A percentile compares a stretch with the other conserved stretches of the same genome.
Evolutionary conservation across 2,797 vertebrate species (phyloP).

Genomic region (Triplophysa yarkandensis): DNA sequence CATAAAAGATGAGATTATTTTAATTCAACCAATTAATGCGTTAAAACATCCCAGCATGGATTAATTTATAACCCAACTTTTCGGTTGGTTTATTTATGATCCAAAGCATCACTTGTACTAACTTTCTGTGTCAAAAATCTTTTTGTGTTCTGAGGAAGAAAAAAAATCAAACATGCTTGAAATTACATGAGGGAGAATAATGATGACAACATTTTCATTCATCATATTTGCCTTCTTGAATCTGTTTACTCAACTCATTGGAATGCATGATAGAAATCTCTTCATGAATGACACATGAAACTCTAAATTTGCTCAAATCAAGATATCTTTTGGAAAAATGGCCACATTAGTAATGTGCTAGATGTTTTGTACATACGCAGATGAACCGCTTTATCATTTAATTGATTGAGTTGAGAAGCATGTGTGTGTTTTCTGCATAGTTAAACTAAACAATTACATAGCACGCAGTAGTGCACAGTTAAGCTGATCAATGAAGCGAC

Average conservation of each 20-base stretch:
- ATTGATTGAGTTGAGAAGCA: constrained; percentile 31
- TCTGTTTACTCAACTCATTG: background rate
- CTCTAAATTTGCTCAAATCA: background rate
- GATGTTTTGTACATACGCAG: background rate
- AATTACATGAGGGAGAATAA: too few relatives aligned
- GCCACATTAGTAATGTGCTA: background rate
- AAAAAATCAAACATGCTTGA: too few relatives aligned
- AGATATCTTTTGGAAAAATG: background rate
- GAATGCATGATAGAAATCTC: background rate
- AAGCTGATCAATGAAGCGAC: constrained; percentile 32
- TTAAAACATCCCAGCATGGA: too few relatives aligned
- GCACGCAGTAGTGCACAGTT: constrained; percentile 10
- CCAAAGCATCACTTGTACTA: too few relatives aligned
- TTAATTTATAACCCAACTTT: too few relatives aligned
- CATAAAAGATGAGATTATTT: too few relatives aligned
- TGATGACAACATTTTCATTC: too few relatives aligned
- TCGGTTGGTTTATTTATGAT: too few relatives aligned
- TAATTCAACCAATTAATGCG: too few relatives aligned
- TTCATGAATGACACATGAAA: background rate
- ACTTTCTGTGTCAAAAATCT: too few relatives aligned
- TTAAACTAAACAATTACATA: constrained; percentile 29
- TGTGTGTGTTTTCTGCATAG: constrained; percentile 31
- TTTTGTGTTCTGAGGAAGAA: too few relatives aligned
- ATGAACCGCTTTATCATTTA: constrained; percentile 13
- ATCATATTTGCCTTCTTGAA: too few relatives aligned